phyloP scores from a whole-genome alignment of 2,797 vertebrate species.

The Glossophaga mutica region DNA sequence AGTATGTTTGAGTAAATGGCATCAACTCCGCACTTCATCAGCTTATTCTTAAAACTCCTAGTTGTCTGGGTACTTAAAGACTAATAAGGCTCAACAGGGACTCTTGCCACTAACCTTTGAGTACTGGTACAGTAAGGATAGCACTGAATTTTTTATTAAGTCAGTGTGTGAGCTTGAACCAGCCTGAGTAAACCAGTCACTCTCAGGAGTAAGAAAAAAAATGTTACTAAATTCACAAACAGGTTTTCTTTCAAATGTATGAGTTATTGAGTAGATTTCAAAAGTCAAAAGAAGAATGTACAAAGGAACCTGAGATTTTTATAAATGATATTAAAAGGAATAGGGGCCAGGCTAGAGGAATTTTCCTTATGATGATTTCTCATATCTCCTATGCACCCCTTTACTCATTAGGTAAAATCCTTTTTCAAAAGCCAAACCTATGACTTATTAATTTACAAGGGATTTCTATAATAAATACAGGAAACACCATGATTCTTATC shows the following conservation, averaged over 20 bases:
- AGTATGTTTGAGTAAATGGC: not conserved
- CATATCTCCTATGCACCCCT: not conserved
- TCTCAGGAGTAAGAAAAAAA: not conserved
- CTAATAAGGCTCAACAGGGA: not conserved
- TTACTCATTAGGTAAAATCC: not conserved
- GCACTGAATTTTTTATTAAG: not conserved
- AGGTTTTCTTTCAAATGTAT: not conserved
- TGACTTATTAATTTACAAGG: constrained; percentile 47
- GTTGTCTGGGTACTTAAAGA: not conserved
- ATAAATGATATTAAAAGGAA: constrained; percentile 29
- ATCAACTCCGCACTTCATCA: not conserved
- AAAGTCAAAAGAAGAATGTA: constrained; percentile 21
- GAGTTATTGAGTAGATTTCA: not conserved
- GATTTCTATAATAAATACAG: constrained; percentile 32
- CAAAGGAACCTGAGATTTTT: not conserved
- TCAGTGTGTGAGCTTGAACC: not conserved
- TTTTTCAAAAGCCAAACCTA: constrained; percentile 27
- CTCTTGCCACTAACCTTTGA: not conserved
- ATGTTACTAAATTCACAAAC: not conserved
- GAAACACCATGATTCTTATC: not conserved
- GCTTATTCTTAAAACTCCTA: not conserved
- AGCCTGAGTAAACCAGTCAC: not conserved
- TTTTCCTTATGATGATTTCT: not conserved
- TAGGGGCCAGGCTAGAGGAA: not conserved
- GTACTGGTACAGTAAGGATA: not conserved